Evolutionary conservation across 35 echinoderm and acorn worm species (phyloP).

Genomic region (Amphiura filiformis): DNA sequence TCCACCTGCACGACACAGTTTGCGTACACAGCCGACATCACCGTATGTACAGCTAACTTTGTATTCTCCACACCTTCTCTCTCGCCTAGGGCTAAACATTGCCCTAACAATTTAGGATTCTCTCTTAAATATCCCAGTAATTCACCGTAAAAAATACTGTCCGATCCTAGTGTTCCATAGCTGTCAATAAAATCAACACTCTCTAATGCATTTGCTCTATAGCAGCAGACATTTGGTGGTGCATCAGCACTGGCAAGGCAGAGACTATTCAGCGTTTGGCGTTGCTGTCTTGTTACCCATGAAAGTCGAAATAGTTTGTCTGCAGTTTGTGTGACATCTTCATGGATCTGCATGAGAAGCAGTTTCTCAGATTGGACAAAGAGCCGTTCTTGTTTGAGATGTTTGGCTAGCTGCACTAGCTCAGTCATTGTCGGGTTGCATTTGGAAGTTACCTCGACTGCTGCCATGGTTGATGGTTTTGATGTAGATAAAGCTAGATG

Average conservation of each 20-base stretch:
- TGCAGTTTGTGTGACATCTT: constrained; percentile 71
- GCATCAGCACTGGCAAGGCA: constrained; percentile 59
- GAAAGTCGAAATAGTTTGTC: constrained; percentile 76
- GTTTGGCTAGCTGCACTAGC: constrained; percentile 68
- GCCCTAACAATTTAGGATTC: constrained; percentile 57
- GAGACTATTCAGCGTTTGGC: constrained; percentile 80
- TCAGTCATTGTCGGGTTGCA: constrained; percentile 17
- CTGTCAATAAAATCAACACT: constrained; percentile 74
- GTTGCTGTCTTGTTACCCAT: constrained; percentile 92
- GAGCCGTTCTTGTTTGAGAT: constrained; percentile 85
- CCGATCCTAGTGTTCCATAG: constrained; percentile 70
- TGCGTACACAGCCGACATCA: constrained; percentile 85
- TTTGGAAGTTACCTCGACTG: background rate
- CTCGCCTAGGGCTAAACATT: constrained; percentile 72
- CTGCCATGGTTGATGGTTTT: background rate
- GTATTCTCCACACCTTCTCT: constrained; percentile 21
- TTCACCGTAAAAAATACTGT: constrained; percentile 81
- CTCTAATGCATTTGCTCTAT: constrained; percentile 88
- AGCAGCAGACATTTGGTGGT: constrained; percentile 75
- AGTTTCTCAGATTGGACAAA: constrained; percentile 86
- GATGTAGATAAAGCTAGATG: too few relatives aligned
- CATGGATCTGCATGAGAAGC: constrained; percentile 56
- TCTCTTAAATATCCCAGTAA: constrained; percentile 69
- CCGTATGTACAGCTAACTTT: constrained; percentile 30
- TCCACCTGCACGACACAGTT: constrained; percentile 87